Conservation (phyloP, 2,888 invertebrate genomes). For the Temnothorax ravouxi region DNA sequence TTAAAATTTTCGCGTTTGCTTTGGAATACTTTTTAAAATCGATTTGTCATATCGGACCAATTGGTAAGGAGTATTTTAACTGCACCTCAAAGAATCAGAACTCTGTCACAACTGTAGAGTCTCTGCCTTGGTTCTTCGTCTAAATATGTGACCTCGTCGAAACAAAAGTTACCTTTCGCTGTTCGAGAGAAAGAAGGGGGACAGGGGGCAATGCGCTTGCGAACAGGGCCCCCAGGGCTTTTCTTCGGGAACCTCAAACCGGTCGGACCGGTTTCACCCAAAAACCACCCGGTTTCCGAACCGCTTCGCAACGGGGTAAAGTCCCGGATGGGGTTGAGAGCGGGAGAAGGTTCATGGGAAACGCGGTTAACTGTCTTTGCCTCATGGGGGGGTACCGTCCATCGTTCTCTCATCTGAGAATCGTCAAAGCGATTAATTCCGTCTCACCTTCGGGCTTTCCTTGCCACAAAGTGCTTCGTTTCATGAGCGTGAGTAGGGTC, state of each 20-base stretch:
- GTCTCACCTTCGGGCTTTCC: slow-evolving; percentile 40
- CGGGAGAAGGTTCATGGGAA: slow-evolving; percentile 80
- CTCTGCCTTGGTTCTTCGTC: slow-evolving; percentile 58
- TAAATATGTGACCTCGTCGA: slow-evolving; percentile 74
- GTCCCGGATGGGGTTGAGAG: slow-evolving; percentile 57
- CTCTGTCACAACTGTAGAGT: slow-evolving; percentile 45
- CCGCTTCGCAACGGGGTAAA: slow-evolving; percentile 61
- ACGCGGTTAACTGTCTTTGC: slow-evolving; percentile 81
- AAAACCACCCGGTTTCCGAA: slow-evolving; percentile 80
- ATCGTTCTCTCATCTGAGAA: slow-evolving; percentile 33
- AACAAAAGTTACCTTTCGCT: slow-evolving; percentile 80
- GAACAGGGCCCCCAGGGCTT: slow-evolving; percentile 62
- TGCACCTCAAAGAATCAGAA: slow-evolving; percentile 41
- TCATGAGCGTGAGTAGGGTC: slow-evolving; percentile 43
- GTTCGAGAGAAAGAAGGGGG: slow-evolving; percentile 24
- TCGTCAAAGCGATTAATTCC: slow-evolving; percentile 36
- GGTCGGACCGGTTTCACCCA: slow-evolving; percentile 83
- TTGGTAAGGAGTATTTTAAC: neutral
- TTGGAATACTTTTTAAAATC: neutral
- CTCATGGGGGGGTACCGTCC: slow-evolving; percentile 3
- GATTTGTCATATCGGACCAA: neutral
- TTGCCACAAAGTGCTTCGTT: slow-evolving; percentile 14
- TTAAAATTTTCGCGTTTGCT: neutral
- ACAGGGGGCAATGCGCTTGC: slow-evolving; percentile 60
- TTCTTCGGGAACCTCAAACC: slow-evolving; percentile 72